Evolutionary conservation across 2,797 vertebrate species (phyloP).

Genomic region (Leptoclinus maculatus): DNA sequence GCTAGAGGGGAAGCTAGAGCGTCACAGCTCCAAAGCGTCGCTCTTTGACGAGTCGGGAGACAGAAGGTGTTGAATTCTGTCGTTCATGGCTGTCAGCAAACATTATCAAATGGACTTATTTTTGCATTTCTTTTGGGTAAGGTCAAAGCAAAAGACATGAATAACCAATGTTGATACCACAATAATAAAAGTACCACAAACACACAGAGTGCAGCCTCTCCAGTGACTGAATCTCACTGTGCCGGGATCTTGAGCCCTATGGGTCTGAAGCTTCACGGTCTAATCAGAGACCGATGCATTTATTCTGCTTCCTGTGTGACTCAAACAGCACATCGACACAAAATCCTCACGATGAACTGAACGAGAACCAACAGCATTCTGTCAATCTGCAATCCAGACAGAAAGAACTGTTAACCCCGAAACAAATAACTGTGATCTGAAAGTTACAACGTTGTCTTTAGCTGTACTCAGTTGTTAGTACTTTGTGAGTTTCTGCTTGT

Average conservation of each 20-base stretch:
- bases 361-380: not conserved
- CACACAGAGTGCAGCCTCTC: not conserved
- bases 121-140: not conserved
- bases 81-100: not conserved
- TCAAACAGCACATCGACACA: not conserved
- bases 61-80: not conserved
- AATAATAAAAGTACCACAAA: not conserved
- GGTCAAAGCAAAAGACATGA: not conserved
- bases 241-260: conserved; percentile 22
- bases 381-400: not conserved
- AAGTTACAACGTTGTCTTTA: no score
- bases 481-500: no score
- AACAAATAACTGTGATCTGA: no score
- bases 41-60: no score
- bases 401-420: no score
- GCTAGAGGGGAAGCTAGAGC: no score
- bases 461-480: no score
- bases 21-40: no score
- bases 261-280: not conserved
- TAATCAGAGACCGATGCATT: conserved; percentile 23
- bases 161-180: not conserved
- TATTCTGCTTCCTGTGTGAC: conserved; percentile 22
- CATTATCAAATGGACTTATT: not conserved
- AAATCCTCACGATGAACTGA: not conserved
- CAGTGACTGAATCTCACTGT: conserved; percentile 7